Evolutionary conservation across 1,140 invertebrate genomes (phyloP).

Genomic region (Drosophila asahinai): DNA sequence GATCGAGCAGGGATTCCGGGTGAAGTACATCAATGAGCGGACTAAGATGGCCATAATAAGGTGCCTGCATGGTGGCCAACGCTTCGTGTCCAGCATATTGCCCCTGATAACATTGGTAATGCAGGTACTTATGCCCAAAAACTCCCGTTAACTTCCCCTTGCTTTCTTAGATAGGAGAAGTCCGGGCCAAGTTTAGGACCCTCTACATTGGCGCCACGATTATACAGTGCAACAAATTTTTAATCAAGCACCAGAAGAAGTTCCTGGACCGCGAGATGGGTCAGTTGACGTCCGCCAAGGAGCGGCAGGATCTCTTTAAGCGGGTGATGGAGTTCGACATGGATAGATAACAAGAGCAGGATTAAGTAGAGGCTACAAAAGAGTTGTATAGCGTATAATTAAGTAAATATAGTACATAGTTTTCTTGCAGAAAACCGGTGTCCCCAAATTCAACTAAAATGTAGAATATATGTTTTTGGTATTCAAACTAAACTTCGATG

Average conservation of each 20-base stretch:
- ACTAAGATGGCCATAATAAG: slow-evolving; percentile 91
- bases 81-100: slow-evolving; percentile 88
- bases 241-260: slow-evolving; percentile 88
- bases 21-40: slow-evolving; percentile 91
- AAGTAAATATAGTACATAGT: slow-evolving; percentile 54
- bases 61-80: slow-evolving; percentile 90
- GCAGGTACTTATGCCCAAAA: not conserved
- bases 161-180: slow-evolving; percentile 86
- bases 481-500: slow-evolving; percentile 70
- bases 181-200: slow-evolving; percentile 87
- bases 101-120: slow-evolving; percentile 87
- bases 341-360: slow-evolving; percentile 52
- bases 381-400: slow-evolving; percentile 44
- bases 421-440: slow-evolving; percentile 53
- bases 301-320: slow-evolving; percentile 86
- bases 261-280: slow-evolving; percentile 76
- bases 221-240: slow-evolving; percentile 91
- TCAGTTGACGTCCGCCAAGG: slow-evolving; percentile 85
- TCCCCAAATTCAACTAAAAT: slow-evolving; percentile 56
- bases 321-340: slow-evolving; percentile 86
- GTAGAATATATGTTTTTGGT: slow-evolving; percentile 50
- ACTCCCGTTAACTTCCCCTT: not conserved
- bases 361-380: slow-evolving; percentile 6
- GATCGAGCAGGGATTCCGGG: slow-evolving; percentile 89
- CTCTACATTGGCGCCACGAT: slow-evolving; percentile 91